phyloP scores from a whole-genome alignment of 2,113 vertebrate species.

The Phalacrocorax pelagicus region DNA sequence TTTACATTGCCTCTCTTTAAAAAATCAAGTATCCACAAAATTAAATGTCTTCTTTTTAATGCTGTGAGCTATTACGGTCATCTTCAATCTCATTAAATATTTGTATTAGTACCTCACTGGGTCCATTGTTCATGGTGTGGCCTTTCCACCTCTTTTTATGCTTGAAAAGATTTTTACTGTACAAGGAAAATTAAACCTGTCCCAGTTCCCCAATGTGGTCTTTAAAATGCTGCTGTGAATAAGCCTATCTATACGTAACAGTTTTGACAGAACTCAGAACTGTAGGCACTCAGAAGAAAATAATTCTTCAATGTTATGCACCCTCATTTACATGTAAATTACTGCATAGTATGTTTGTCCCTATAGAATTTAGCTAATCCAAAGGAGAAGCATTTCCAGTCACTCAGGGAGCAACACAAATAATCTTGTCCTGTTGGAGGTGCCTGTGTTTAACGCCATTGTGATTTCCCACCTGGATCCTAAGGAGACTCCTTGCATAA shows the following conservation, averaged over 20 bases:
- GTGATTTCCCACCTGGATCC: not conserved
- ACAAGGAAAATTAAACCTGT: conserved; percentile 15
- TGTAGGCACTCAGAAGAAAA: not conserved
- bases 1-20: not conserved
- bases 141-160: not conserved
- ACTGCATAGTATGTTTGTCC: not conserved
- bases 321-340: conserved; percentile 54
- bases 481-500: not conserved
- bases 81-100: not conserved
- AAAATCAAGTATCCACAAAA: not conserved
- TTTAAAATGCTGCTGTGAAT: not conserved
- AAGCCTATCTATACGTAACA: not conserved
- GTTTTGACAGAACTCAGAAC: not conserved
- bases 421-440: not conserved
- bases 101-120: not conserved
- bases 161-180: conserved; percentile 9
- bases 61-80: not conserved
- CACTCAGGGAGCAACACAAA: not conserved
- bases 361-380: conserved; percentile 6
- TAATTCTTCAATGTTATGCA: not conserved
- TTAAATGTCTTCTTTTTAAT: not conserved
- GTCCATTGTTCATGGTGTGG: not conserved
- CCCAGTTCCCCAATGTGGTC: not conserved
- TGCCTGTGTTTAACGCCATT: not conserved
- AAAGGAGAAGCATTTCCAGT: conserved; percentile 9